Evolutionary conservation across 1,140 invertebrate species (phyloP), one percentile per base, ranked within the genome.

Genomic region (Geopemphigus sp.): DNA sequence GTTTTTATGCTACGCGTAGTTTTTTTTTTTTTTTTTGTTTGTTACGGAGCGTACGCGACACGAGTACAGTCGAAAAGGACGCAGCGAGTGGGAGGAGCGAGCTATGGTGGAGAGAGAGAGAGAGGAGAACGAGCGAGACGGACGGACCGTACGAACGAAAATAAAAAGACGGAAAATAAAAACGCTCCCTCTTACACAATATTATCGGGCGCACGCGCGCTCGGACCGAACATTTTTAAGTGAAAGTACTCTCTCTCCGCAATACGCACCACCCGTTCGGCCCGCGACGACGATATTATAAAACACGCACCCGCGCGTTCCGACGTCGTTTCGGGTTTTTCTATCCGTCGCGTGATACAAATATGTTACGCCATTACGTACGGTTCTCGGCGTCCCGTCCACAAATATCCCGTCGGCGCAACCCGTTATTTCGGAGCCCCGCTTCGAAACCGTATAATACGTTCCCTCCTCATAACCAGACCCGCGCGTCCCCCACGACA

Each of bases 201-300:
- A 63, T 78, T 76, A 63, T 78, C 29, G n/a, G 59, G 29, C 24
- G 17, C 19, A 66, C 19, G 39, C 47, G 47, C n/a, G 47, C 45
- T 68, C 66, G 39, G 22, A 5, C 22, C n/a, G n/a, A 47, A 68
- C 45, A 47, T 68, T 50, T 50, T 68, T 47, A 59, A 66, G 81
- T 68, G 72, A 82, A 70, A 66, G 74, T 70, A 80, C 64, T 76
- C 76, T 78, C 76, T 78, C 76, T 78, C 72, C 72, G 54, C 70
- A 56, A 3, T 19, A 17, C 5, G 22, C 53, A n/a, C n/a, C n/a
- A n/a, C 47, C 14, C 19, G 54, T 19, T 56, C 54, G 19, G 54
- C 8, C 4, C 54, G 19, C 19, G 15, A 54, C 19, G n/a, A n/a
- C n/a, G n/a, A 56, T 22, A 56, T 39, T 50, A 14, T 50, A 50